phyloP scores from a whole-genome alignment of 2,888 invertebrate species.

The Cynaeus angustus region DNA sequence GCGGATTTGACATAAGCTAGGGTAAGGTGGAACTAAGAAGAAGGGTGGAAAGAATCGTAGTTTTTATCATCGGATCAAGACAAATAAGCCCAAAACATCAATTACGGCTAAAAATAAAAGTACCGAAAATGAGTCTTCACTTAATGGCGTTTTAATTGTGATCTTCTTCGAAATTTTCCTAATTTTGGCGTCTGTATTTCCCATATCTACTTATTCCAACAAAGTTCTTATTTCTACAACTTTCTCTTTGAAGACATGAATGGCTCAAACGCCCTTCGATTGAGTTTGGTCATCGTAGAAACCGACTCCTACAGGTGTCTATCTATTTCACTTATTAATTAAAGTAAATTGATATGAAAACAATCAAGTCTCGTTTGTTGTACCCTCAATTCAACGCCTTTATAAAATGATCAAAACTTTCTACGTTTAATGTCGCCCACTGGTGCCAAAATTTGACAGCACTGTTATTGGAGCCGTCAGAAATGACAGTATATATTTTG shows the following conservation, averaged over 20 bases:
- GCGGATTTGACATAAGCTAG: slow-evolving; percentile 17
- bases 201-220: not conserved
- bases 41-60: slow-evolving; percentile 4
- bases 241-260: not conserved
- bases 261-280: slow-evolving; percentile 8
- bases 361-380: slow-evolving; percentile 6
- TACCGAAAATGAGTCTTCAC: too few relatives aligned
- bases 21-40: slow-evolving; percentile 18
- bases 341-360: slow-evolving; percentile 25
- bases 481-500: slow-evolving; percentile 10
- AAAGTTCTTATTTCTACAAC: not conserved
- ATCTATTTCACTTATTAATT: slow-evolving; percentile 25
- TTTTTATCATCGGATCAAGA: not conserved
- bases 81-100: too few relatives aligned
- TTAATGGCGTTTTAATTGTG: too few relatives aligned
- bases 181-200: not conserved
- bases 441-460: slow-evolving; percentile 19
- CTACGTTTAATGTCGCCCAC: slow-evolving; percentile 15
- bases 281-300: slow-evolving; percentile 9
- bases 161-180: too few relatives aligned
- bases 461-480: slow-evolving; percentile 1
- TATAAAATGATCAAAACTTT: slow-evolving; percentile 34
- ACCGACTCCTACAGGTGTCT: slow-evolving; percentile 22
- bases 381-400: slow-evolving; percentile 18
- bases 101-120: too few relatives aligned